Evolutionary conservation across 2,113 vertebrate genomes (phyloP).

Genomic region (Chionis minor): DNA sequence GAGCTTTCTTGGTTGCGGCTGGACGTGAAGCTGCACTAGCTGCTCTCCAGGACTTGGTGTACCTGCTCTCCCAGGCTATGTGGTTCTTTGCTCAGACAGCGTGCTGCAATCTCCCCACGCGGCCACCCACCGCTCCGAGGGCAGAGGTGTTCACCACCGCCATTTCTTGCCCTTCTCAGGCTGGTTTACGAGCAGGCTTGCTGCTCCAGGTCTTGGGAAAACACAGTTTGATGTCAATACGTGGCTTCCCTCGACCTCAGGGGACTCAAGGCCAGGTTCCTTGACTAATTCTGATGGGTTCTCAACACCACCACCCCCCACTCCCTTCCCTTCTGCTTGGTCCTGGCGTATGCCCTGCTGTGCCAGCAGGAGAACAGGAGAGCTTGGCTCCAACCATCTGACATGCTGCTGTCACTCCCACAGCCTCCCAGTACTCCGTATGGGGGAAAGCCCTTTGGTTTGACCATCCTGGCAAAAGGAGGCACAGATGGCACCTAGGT

Average conservation of each 20-base stretch:
- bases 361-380: neutral
- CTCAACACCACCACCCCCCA: fast-evolving
- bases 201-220: neutral
- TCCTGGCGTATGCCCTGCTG: neutral
- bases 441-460: neutral
- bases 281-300: neutral
- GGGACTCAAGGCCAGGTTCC: neutral
- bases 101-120: neutral
- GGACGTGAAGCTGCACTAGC: fast-evolving
- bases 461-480: neutral
- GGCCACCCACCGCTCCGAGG: neutral
- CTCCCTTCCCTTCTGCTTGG: neutral
- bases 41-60: neutral
- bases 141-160: neutral
- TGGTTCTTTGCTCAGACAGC: neutral
- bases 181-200: neutral
- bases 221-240: neutral
- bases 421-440: neutral
- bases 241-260: neutral
- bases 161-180: neutral
- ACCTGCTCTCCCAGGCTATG: neutral
- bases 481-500: too few species aligned
- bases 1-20: neutral
- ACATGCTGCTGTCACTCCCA: fast-evolving
- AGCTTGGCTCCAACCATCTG: neutral